Evolutionary conservation across 2,797 vertebrate species (phyloP), one percentile per base, ranked within the genome.

Genomic region (Fistularia commersonii): DNA sequence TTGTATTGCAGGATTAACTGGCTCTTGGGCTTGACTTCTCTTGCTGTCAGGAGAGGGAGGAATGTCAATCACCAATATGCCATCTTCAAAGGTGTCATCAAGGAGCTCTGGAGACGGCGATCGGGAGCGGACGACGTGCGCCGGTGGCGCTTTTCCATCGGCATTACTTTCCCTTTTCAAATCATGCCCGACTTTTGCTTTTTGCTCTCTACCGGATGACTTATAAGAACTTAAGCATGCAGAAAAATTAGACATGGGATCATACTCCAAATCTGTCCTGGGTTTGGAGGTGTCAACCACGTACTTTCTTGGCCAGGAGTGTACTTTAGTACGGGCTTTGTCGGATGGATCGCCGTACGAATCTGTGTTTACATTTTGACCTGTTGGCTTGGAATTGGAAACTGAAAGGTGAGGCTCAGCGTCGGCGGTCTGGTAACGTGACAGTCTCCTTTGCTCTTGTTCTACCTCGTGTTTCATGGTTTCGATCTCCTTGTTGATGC

Each of bases 201-300:
- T 73, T 32, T 59, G 69, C 12, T 72, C 69, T 31, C 61, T 74
- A 40, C 32, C 37, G 3, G 75, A 68, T 4, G 79, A 80, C 56
- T 63, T 78, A 58, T 70, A 67, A 50, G 86, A 81, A 8, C 74
- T 55, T 6, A 90, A 14, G 41, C 75, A 87, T 32, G 90, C 77
- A 53, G 88, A 91, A 58, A 87, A 93, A 80, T 91, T 93, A 51
- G 91, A 89, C 45, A 90, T 76, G 8, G 91, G 89, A 54, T 92
- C 86, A 57, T 90, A 92, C 72, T 93, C 89, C 69, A 90, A 69
- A 74, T 91, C 88, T 32, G 86, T 89, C 67, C 76, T 89, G 13
- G 88, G 90, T 74, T 79, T 91, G 8, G 76, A 85, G 51, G 69
- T 73, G 68, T 90, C 88, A 54, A 91, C 60, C 37, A 89, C 69